Percentiles rank a stretch among this genome's conserved stretches.
Conservation (phyloP, 2,113 vertebrate species). For the Myotis davidii region DNA sequence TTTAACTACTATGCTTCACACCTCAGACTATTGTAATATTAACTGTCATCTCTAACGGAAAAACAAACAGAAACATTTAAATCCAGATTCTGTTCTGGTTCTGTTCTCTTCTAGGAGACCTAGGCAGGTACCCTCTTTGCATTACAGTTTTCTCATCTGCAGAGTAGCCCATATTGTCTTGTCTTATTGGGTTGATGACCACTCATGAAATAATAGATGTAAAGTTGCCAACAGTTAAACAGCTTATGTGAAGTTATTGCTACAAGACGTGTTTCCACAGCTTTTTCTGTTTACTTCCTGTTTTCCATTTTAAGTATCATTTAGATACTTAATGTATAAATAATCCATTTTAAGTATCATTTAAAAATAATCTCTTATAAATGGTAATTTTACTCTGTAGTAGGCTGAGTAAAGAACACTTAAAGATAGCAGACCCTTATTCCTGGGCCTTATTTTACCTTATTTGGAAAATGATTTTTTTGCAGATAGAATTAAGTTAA, state of each 20-base stretch:
- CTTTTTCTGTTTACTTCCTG: background rate
- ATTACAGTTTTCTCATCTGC: background rate
- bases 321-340: background rate
- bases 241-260: background rate
- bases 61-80: background rate
- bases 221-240: background rate
- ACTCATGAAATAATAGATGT: background rate
- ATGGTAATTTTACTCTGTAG: background rate
- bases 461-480: slow-evolving; percentile 9
- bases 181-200: background rate
- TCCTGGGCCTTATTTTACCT: background rate
- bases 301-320: background rate
- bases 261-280: background rate
- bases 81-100: background rate
- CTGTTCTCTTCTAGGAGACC: background rate
- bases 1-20: background rate
- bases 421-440: background rate
- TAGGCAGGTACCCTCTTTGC: background rate
- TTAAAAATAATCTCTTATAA: background rate
- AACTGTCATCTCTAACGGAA: background rate
- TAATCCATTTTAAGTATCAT: background rate
- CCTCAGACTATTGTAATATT: background rate
- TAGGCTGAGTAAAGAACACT: background rate
- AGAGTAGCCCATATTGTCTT: background rate
- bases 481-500: background rate